Evolutionary conservation across 2,113 vertebrate species (phyloP).

Genomic region (Eulemur macaco): DNA sequence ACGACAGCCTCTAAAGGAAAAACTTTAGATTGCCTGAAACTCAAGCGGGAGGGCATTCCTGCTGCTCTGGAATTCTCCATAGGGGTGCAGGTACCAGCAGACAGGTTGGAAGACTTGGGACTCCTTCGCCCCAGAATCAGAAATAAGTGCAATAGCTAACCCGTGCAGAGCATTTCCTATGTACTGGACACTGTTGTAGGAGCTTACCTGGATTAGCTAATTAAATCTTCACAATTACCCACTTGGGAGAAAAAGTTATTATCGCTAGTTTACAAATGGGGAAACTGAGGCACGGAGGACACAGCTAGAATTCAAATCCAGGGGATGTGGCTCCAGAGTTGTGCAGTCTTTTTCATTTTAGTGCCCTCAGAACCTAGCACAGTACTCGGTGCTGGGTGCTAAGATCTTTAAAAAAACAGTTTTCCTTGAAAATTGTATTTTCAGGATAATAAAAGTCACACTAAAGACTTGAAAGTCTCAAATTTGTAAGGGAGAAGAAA

Average conservation of each 20-base stretch:
- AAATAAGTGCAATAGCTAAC: neutral
- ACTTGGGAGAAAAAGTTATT: neutral
- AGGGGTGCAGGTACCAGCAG: neutral
- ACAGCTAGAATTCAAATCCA: neutral
- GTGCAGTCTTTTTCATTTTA: neutral
- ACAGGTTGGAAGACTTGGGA: neutral
- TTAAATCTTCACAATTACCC: neutral
- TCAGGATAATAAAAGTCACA: neutral
- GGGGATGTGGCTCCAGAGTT: neutral
- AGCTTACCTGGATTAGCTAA: neutral
- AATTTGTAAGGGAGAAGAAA: neutral
- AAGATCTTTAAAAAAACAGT: neutral
- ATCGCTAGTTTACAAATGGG: neutral
- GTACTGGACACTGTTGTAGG: neutral
- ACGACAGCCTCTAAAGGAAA: neutral
- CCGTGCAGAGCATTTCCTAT: neutral
- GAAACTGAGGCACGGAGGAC: constrained; percentile 35
- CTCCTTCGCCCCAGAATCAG: neutral
- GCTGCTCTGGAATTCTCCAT: neutral
- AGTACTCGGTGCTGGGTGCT: neutral
- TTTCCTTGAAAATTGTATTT: constrained; percentile 36
- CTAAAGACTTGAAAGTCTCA: neutral
- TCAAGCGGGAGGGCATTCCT: neutral
- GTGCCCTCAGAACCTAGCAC: neutral
- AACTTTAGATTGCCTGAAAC: neutral